These are phyloP conservation scores for Dasypus novemcinctus DNA, from an alignment of 2,113 vertebrate species.

Conservation along the genomic window DNA sequence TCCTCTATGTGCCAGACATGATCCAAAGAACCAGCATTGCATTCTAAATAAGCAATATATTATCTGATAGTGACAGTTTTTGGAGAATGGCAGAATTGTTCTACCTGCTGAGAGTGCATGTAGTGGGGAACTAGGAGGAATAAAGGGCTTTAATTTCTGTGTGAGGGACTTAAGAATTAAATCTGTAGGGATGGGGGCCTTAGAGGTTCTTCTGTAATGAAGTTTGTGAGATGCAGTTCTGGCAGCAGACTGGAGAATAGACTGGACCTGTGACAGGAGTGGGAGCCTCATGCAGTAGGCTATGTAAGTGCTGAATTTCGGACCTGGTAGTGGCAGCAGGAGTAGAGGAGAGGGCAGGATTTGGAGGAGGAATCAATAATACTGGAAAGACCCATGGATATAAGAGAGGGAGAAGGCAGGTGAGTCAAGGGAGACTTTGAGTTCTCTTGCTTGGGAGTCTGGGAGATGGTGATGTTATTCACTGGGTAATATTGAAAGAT, in stretches of 20 bases:
- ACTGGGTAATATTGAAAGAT: not conserved
- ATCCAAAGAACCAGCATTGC: not conserved
- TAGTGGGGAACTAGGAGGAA: not conserved
- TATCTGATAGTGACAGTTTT: not conserved
- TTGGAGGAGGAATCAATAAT: not conserved
- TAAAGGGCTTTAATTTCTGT: conserved; percentile 11
- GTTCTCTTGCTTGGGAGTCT: not conserved
- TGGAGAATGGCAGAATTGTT: not conserved
- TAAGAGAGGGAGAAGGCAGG: not conserved
- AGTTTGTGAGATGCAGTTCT: not conserved
- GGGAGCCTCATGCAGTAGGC: not conserved
- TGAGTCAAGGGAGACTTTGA: not conserved
- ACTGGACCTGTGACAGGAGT: not conserved
- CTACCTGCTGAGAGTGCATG: not conserved
- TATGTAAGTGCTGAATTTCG: not conserved
- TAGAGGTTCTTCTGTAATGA: not conserved
- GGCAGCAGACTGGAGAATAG: not conserved
- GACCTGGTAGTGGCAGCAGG: not conserved
- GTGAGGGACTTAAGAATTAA: not conserved
- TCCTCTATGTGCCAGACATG: not conserved
- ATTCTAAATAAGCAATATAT: not conserved
- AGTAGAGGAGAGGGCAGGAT: not conserved
- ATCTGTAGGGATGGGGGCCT: not conserved
- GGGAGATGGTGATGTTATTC: not conserved
- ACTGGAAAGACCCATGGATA: not conserved